Evolutionary conservation across 1,140 invertebrate genomes (phyloP), one percentile per base, ranked within the genome.

Genomic region (Diorhabda carinulata): DNA sequence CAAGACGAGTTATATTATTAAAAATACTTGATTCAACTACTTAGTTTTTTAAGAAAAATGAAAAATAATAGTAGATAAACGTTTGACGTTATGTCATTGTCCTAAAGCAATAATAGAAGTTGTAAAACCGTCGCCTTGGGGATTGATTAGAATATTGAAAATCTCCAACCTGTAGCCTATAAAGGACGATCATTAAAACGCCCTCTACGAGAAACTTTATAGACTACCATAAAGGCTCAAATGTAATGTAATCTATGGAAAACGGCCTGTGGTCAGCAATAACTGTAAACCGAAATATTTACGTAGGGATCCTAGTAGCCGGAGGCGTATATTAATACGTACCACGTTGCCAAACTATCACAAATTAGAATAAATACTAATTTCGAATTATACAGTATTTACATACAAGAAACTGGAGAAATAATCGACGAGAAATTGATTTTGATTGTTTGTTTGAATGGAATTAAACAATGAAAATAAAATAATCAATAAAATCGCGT

Each of bases 201-300:
- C 47, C 47, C 47, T 52, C 47, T 52, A 8, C 47, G n/a, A 6
- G n/a, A 52, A n/a, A 52, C 47, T 52, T 52, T 52, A 52, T 52
- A 52, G 47, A n/a, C 47, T 52, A 25, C 47, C n/a, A 52, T 52
- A 52, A 52, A 52, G 47, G 47, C 47, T n/a, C 6, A 52, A 52
- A 52, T 52, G 47, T n/a, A n/a, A 52, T 52, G 47, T 52, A 52
- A 52, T 52, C 47, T 52, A 52, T 52, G 47, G 47, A 52, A 52
- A 52, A 52, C 47, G 47, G n/a, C 6, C 59, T 41, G 42, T 61
- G 59, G 59, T 61, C 59, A 61, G 59, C 59, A 40, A 61, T 61
- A 61, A 61, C 42, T 61, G 59, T 61, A 61, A 61, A 61, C 10
- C 59, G n/a, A 61, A 61, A 61, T 61, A 61, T 40, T 61, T 61